These are phyloP conservation scores for Troides helena DNA, from an alignment of 2,888 invertebrate species.

Conservation along the genomic window DNA sequence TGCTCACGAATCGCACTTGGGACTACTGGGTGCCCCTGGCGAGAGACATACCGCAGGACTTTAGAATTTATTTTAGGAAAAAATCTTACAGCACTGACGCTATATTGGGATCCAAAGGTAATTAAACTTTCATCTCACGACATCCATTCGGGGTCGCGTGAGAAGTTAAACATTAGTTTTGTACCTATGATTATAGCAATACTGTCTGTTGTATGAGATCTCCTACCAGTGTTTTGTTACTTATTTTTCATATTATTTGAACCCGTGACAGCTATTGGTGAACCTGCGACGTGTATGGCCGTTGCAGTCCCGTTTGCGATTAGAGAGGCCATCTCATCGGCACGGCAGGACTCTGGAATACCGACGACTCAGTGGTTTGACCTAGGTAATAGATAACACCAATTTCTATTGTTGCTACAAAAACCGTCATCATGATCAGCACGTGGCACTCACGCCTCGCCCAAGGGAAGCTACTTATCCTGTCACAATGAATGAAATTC, in stretches of 20 bases:
- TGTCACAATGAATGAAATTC: too few relatives aligned
- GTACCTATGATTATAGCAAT: too few relatives aligned
- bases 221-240: too few relatives aligned
- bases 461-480: too few relatives aligned
- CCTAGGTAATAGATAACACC: slow-evolving; percentile 61
- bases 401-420: too few relatives aligned
- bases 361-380: slow-evolving; percentile 71
- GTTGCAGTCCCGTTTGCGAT: slow-evolving; percentile 75
- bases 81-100: slow-evolving; percentile 79
- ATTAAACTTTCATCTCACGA: too few relatives aligned
- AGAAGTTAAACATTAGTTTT: too few relatives aligned
- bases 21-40: slow-evolving; percentile 83
- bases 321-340: slow-evolving; percentile 80
- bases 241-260: too few relatives aligned
- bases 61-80: slow-evolving; percentile 79
- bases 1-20: slow-evolving; percentile 85
- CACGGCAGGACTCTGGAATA: slow-evolving; percentile 77
- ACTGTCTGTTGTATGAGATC: too few relatives aligned
- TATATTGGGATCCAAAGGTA: slow-evolving; percentile 78
- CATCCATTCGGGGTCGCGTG: too few relatives aligned
- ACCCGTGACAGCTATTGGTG: slow-evolving; percentile 56
- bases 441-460: too few relatives aligned
- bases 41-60: slow-evolving; percentile 83
- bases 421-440: too few relatives aligned
- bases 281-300: slow-evolving; percentile 63